Percentiles rank a stretch among this genome's conserved stretches.
Evolutionary conservation across 1,140 invertebrate genomes (phyloP).

Genomic region (Vollenhovia emeryi): DNA sequence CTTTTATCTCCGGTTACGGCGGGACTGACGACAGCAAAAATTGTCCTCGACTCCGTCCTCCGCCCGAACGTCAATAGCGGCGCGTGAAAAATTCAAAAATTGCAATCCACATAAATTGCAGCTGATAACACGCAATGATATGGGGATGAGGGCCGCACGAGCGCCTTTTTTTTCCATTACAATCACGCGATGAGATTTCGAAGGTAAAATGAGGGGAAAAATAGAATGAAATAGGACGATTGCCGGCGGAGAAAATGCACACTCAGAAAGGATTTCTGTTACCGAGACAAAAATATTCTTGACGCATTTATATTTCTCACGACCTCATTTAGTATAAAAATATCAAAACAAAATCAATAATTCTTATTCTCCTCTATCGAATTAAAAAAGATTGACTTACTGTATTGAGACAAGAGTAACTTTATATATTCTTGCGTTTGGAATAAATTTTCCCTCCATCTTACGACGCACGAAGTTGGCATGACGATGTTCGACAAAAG

Average conservation of each 20-base stretch:
- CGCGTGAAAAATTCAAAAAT: constrained; percentile 40
- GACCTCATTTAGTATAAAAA: too few species aligned
- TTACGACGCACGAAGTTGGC: too few species aligned
- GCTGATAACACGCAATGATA: not conserved
- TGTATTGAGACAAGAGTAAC: too few species aligned
- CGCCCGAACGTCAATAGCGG: not conserved
- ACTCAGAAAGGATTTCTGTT: too few species aligned
- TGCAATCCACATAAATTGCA: constrained; percentile 14
- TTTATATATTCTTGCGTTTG: too few species aligned
- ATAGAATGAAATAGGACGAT: not conserved
- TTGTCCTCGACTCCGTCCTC: not conserved
- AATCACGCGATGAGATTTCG: constrained; percentile 35
- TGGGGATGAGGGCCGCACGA: not conserved
- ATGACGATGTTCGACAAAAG: too few species aligned
- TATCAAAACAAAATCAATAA: too few species aligned
- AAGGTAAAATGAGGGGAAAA: not conserved
- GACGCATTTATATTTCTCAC: too few species aligned
- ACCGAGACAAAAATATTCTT: too few species aligned
- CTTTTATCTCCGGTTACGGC: constrained; percentile 23
- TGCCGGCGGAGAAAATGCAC: not conserved
- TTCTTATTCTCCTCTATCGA: too few species aligned
- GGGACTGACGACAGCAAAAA: constrained; percentile 22
- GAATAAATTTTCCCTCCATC: too few species aligned
- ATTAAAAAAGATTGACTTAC: too few species aligned
- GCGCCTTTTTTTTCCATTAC: not conserved